Evolutionary conservation across 37 sponge, comb jelly and placozoan genomes (phyloP).

Genomic region (Spongilla lacustris): DNA sequence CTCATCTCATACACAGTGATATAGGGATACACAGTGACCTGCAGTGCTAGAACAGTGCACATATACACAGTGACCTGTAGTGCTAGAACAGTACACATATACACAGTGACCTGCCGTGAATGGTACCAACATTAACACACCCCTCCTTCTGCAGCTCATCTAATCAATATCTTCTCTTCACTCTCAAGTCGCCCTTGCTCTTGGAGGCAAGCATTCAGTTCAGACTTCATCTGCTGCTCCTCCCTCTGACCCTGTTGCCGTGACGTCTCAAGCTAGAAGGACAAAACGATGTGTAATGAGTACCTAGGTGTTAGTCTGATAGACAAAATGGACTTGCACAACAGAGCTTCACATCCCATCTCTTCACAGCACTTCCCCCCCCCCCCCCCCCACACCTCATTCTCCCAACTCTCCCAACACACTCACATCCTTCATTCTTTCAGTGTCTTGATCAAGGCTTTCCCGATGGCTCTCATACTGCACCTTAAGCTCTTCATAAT

Average conservation of each 20-base stretch:
- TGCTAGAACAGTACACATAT: too few species aligned
- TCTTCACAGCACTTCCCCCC: not conserved
- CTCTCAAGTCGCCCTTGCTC: constrained; percentile 17
- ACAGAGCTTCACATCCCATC: too few species aligned
- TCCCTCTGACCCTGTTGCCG: not conserved
- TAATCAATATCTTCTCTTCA: constrained; percentile 39
- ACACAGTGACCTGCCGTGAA: too few species aligned
- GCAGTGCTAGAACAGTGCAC: too few species aligned
- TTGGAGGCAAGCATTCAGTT: not conserved
- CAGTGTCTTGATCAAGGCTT: not conserved
- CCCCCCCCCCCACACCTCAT: not conserved
- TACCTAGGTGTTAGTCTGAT: not conserved
- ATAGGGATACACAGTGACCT: too few species aligned
- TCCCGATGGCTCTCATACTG: not conserved
- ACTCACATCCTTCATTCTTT: not conserved
- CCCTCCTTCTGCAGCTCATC: too few species aligned
- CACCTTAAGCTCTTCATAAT: not conserved
- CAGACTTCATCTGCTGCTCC: not conserved
- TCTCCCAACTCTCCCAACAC: not conserved
- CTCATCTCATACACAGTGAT: too few species aligned
- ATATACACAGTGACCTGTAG: too few species aligned
- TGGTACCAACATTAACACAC: too few species aligned
- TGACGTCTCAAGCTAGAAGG: not conserved
- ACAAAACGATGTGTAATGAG: not conserved
- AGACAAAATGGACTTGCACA: too few species aligned